These are phyloP conservation scores for Blastobasis adustella DNA, from an alignment of 2,888 invertebrate species.

Conservation along the genomic window DNA sequence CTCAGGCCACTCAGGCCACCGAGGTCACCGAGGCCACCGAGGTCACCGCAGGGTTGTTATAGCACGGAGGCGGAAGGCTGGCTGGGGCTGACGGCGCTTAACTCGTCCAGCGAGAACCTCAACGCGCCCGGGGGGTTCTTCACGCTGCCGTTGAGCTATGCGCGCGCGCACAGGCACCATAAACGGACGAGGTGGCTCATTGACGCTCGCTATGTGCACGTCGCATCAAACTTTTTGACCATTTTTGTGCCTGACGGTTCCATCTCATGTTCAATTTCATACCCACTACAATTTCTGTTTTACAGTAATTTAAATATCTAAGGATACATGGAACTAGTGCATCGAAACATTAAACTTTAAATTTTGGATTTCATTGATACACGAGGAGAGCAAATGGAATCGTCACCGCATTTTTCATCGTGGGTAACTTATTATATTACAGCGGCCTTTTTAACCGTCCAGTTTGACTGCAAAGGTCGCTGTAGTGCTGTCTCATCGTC, in stretches of 20 bases:
- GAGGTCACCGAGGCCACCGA: background rate
- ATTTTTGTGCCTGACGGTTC: slow-evolving; percentile 23
- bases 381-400: slow-evolving; percentile 24
- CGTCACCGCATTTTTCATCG: slow-evolving; percentile 24
- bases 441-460: slow-evolving; percentile 22
- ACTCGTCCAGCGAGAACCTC: slow-evolving; percentile 80
- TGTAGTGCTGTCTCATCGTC: slow-evolving; percentile 27
- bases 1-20: background rate
- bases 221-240: slow-evolving; percentile 27
- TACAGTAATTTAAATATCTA: background rate
- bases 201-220: slow-evolving; percentile 55
- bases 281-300: too few species aligned
- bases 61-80: slow-evolving; percentile 54
- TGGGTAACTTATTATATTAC: slow-evolving; percentile 19
- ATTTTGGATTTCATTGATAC: background rate
- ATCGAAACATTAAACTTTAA: background rate
- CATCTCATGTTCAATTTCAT: slow-evolving; percentile 13
- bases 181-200: slow-evolving; percentile 84
- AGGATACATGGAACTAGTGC: background rate
- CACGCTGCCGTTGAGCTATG: slow-evolving; percentile 84
- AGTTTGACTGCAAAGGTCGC: slow-evolving; percentile 18
- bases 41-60: slow-evolving; percentile 10
- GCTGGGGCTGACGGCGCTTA: slow-evolving; percentile 52
- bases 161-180: slow-evolving; percentile 85
- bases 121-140: slow-evolving; percentile 79